These are phyloP conservation scores for Dysmachus trigonus DNA, from an alignment of 2,888 invertebrate genomes.

Conservation along the genomic window DNA sequence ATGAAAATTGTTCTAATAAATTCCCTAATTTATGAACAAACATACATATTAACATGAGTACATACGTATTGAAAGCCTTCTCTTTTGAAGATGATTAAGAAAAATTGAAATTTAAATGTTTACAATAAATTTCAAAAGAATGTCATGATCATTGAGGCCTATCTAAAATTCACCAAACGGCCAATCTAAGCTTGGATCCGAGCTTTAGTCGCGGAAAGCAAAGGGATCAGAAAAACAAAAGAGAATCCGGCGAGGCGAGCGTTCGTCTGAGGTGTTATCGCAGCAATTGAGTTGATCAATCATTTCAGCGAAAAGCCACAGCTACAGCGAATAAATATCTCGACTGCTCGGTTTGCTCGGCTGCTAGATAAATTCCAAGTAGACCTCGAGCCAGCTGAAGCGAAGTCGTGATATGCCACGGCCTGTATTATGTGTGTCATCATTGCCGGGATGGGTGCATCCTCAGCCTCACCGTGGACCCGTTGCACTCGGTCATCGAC, in stretches of 20 bases:
- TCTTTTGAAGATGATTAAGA: not conserved
- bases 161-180: not conserved
- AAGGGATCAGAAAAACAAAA: not conserved
- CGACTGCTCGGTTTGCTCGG: not conserved
- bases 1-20: not conserved
- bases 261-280: constrained; percentile 26
- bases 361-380: not conserved
- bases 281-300: constrained; percentile 33
- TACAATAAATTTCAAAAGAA: not conserved
- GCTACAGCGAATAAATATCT: not conserved
- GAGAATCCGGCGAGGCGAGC: not conserved
- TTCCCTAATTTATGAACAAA: not conserved
- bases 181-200: not conserved
- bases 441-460: constrained; percentile 25
- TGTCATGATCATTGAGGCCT: not conserved
- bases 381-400: constrained; percentile 37
- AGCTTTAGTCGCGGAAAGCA: not conserved
- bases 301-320: constrained; percentile 30
- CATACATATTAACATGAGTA: no score
- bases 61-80: not conserved
- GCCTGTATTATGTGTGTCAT: constrained; percentile 40
- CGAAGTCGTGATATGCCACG: constrained; percentile 45
- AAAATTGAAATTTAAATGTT: not conserved
- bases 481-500: not conserved
- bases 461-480: not conserved